phyloP scores from a whole-genome alignment of 2,888 invertebrate species.

The Apeira syringaria region DNA sequence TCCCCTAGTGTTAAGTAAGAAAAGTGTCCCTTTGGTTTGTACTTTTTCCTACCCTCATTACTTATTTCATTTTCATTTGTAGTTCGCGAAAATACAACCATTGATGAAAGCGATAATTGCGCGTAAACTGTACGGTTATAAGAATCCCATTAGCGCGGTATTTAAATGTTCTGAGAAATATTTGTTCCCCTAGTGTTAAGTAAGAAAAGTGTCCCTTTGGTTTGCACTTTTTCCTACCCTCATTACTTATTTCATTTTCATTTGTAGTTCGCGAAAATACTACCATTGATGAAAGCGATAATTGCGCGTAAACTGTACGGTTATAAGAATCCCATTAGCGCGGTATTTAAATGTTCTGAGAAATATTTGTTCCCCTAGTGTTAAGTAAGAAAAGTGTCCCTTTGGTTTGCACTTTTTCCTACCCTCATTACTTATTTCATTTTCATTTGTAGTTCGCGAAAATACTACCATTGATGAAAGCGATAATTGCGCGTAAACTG shows the following conservation, averaged over 20 bases:
- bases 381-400: constrained; percentile 49
- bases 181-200: constrained; percentile 57
- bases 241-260: constrained; percentile 21
- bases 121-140: no score
- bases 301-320: no score
- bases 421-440: constrained; percentile 7
- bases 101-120: no score
- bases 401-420: constrained; percentile 35
- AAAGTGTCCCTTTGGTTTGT: constrained; percentile 44
- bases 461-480: no score
- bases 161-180: no score
- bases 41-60: constrained; percentile 16
- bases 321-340: no score
- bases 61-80: constrained; percentile 25
- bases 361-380: constrained; percentile 61
- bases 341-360: no score
- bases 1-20: constrained; percentile 53
- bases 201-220: constrained; percentile 49
- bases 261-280: no score
- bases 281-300: no score
- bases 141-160: no score
- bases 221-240: constrained; percentile 21
- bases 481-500: no score
- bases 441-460: constrained; percentile 33
- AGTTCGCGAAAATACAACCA: no score